Conservation (phyloP, 2,113 vertebrate species). For the Himantopus leucocephalus region DNA sequence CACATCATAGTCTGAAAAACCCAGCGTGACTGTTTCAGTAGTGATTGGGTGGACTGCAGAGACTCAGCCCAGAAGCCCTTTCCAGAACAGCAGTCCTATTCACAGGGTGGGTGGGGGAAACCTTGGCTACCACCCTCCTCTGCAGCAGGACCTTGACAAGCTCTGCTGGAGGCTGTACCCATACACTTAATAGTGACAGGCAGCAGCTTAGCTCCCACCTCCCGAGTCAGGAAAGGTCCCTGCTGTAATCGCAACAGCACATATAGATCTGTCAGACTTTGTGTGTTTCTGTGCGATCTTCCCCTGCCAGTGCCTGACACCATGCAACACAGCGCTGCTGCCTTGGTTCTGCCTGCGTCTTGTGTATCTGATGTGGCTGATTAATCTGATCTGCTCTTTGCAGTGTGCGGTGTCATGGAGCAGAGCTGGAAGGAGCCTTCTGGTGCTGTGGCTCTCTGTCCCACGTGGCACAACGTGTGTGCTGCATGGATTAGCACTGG, state of each 20-base stretch:
- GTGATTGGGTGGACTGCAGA: not conserved
- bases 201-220: not conserved
- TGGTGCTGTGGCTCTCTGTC: not conserved
- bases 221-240: not conserved
- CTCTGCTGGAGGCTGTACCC: not conserved
- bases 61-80: not conserved
- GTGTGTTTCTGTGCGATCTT: not conserved
- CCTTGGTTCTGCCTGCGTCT: not conserved
- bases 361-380: accelerated
- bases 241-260: not conserved
- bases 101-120: not conserved
- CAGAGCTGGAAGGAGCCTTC: not conserved
- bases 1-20: not conserved
- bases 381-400: not conserved
- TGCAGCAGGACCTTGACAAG: not conserved
- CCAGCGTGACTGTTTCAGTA: not conserved
- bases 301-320: not conserved
- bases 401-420: not conserved
- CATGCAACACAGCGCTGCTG: not conserved
- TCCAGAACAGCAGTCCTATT: not conserved
- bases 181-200: not conserved
- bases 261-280: not conserved
- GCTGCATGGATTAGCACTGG: not conserved
- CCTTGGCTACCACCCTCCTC: not conserved
- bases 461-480: not conserved